Conservation (phyloP, 2,113 vertebrate species). For the Trogon melanurus region DNA sequence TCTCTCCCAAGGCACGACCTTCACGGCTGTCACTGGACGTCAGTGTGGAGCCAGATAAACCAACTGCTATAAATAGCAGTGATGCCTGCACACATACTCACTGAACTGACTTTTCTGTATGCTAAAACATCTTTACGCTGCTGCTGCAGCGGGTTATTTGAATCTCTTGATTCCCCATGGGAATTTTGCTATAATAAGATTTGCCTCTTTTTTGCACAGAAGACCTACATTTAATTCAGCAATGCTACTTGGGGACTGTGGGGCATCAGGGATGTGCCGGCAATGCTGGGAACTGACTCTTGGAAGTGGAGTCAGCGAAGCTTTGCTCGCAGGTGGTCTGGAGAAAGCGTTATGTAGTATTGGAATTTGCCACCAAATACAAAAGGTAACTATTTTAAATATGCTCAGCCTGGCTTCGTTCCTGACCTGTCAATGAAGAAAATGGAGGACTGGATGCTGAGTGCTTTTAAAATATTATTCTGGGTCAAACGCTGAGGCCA, state of each 20-base stretch:
- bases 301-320: background rate
- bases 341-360: background rate
- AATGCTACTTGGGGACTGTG: background rate
- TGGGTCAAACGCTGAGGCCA: background rate
- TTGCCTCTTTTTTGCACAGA: background rate
- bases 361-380: background rate
- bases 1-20: background rate
- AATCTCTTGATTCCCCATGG: background rate
- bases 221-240: background rate
- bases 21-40: background rate
- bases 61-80: background rate
- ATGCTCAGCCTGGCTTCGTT: background rate
- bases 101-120: background rate
- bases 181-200: background rate
- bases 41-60: accelerated
- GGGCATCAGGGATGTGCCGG: background rate
- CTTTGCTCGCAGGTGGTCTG: background rate
- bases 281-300: background rate
- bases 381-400: background rate
- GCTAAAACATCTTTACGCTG: background rate
- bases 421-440: background rate
- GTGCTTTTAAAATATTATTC: background rate
- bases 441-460: background rate
- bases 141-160: background rate
- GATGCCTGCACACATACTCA: background rate